These are phyloP conservation scores for Crypturellus undulatus DNA, from an alignment of 2,113 vertebrate species.

Conservation along the genomic window DNA sequence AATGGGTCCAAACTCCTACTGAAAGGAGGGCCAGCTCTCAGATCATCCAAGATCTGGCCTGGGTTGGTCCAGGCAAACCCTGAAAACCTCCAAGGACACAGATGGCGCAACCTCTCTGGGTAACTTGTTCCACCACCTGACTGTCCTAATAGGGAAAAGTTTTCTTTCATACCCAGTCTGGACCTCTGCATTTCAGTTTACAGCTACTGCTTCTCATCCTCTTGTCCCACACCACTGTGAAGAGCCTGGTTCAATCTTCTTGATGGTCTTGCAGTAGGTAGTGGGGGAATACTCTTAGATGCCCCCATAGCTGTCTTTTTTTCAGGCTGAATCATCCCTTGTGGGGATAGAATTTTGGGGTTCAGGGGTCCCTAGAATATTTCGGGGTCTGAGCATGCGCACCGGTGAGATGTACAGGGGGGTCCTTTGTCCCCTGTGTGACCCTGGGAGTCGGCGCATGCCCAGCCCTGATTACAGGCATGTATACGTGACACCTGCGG, in stretches of 20 bases:
- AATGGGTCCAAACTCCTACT: background rate
- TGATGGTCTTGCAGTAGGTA: rapidly evolving
- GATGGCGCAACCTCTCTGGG: background rate
- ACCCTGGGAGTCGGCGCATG: no score
- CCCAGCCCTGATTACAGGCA: no score
- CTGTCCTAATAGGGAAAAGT: background rate
- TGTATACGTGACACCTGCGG: no score
- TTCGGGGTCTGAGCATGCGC: no score
- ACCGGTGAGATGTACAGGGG: no score
- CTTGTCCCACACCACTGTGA: rapidly evolving
- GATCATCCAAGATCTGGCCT: background rate
- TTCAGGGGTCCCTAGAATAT: no score
- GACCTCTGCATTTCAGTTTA: background rate
- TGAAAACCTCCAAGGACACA: background rate
- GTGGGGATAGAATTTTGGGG: no score
- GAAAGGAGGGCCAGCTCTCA: background rate
- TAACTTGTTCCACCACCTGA: background rate
- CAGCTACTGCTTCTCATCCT: rapidly evolving
- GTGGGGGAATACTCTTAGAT: rapidly evolving
- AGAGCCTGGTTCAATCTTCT: background rate
- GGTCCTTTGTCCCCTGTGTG: no score
- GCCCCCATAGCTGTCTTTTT: background rate
- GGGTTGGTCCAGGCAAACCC: rapidly evolving
- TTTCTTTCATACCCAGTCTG: rapidly evolving
- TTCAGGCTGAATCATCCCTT: background rate